Conservation (phyloP, 1,140 invertebrate genomes). For the Pseudachorutes palmiensis region DNA sequence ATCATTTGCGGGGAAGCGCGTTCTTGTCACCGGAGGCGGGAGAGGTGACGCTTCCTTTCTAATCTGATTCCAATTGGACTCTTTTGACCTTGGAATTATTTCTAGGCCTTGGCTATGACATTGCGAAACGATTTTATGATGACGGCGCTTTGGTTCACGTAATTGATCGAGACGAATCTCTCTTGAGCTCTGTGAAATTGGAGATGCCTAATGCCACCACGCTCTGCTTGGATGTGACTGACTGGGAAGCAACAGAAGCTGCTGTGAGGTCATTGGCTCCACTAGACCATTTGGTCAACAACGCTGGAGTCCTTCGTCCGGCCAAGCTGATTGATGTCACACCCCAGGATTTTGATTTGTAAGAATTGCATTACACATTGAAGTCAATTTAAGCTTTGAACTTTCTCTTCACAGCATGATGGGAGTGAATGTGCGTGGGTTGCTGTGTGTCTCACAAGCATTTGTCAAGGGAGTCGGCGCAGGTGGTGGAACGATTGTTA, state of each 20-base stretch:
- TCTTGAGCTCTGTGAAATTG: conserved; percentile 8
- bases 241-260: conserved; percentile 19
- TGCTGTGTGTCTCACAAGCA: not conserved
- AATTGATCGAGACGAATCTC: conserved; percentile 13
- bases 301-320: conserved; percentile 15
- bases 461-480: conserved; percentile 11
- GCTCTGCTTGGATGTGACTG: conserved; percentile 5
- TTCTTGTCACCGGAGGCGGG: conserved; percentile 15
- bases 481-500: conserved; percentile 16
- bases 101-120: conserved; percentile 20
- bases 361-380: not conserved
- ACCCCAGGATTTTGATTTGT: conserved; percentile 2
- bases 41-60: not conserved
- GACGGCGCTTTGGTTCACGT: conserved; percentile 16
- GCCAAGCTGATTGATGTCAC: not conserved
- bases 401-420: not conserved
- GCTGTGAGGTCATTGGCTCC: not conserved
- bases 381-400: not conserved
- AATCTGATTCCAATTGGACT: not conserved
- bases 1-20: not conserved
- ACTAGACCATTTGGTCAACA: conserved; percentile 27
- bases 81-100: not conserved
- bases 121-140: conserved; percentile 18
- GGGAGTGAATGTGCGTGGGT: not conserved
- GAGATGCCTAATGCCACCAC: not conserved